Conservation (phyloP, 2,888 invertebrate species). For the Troglohyphantes excavatus region DNA sequence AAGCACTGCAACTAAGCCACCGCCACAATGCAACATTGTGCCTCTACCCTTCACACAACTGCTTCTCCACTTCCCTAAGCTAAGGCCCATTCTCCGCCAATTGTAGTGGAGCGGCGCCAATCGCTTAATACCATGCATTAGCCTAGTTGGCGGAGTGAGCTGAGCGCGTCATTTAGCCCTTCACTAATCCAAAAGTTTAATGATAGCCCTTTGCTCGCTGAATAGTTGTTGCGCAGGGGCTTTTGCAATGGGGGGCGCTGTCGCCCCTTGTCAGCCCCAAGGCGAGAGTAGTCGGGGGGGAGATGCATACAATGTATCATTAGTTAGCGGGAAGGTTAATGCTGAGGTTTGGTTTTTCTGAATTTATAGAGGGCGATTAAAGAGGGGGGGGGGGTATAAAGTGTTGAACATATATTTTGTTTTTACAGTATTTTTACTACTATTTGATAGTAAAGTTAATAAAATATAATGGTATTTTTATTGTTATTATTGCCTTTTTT, state of each 20-base stretch:
- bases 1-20: too few relatives aligned
- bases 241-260: background rate
- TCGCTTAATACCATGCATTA: constrained; percentile 58
- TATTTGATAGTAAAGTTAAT: too few relatives aligned
- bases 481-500: too few relatives aligned
- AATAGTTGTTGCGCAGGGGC: constrained; percentile 47
- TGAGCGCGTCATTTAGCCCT: constrained; percentile 28
- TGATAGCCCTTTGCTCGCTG: constrained; percentile 28
- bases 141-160: constrained; percentile 3
- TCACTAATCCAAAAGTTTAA: constrained; percentile 60
- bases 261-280: constrained; percentile 14
- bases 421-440: too few relatives aligned
- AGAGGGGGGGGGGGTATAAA: too few relatives aligned
- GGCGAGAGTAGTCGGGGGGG: background rate
- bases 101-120: background rate
- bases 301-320: background rate
- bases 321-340: background rate
- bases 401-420: too few relatives aligned
- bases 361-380: too few relatives aligned
- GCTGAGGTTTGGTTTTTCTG: too few relatives aligned
- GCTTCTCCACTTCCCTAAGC: background rate
- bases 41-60: too few relatives aligned
- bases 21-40: too few relatives aligned
- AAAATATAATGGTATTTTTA: too few relatives aligned
- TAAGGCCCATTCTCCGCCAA: constrained; percentile 2